Evolutionary conservation across 1,140 invertebrate species (phyloP).

Genomic region (Calosoma granatense): DNA sequence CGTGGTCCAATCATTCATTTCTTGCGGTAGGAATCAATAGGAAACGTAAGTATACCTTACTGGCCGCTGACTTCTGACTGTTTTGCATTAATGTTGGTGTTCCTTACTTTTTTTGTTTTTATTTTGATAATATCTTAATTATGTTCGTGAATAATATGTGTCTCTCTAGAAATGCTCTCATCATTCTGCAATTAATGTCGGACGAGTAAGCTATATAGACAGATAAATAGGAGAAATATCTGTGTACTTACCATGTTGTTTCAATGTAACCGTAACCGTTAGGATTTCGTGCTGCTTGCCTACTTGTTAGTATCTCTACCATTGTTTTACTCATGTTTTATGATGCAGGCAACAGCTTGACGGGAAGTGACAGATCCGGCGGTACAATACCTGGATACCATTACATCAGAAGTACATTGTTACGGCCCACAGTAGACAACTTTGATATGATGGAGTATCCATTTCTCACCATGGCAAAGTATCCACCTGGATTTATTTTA

Average conservation of each 20-base stretch:
- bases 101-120: background rate
- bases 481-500: constrained; percentile 77
- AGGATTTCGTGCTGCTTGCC: too few relatives aligned
- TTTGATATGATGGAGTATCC: constrained; percentile 85
- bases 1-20: constrained; percentile 20
- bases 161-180: constrained; percentile 1
- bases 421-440: constrained; percentile 27
- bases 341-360: constrained; percentile 53
- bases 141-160: background rate
- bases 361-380: constrained; percentile 45
- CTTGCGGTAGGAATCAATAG: constrained; percentile 31
- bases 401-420: constrained; percentile 22
- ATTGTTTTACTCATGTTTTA: constrained; percentile 10
- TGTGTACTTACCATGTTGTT: background rate
- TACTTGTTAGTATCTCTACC: constrained; percentile 10
- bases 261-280: background rate
- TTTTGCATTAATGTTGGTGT: constrained; percentile 22
- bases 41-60: constrained; percentile 31
- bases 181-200: background rate
- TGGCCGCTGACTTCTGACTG: constrained; percentile 16
- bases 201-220: constrained; percentile 1
- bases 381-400: constrained; percentile 18
- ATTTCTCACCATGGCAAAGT: constrained; percentile 87
- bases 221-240: too few relatives aligned
- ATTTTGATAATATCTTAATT: background rate